These are phyloP conservation scores for Nomia melanderi DNA, from an alignment of 1,140 invertebrate genomes.

Conservation along the genomic window DNA sequence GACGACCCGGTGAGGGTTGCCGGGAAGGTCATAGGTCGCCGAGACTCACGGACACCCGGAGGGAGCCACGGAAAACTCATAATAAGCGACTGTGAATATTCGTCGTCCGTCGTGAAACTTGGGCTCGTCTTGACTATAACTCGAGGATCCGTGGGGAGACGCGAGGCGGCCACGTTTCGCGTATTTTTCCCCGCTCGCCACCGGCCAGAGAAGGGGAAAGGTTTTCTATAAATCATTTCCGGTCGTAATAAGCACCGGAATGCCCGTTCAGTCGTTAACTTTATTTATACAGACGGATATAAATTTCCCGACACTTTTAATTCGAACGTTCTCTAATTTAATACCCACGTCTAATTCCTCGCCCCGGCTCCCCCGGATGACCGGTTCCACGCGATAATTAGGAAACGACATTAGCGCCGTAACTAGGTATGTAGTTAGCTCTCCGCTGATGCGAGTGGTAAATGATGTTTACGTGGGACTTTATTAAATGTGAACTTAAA, in stretches of 20 bases:
- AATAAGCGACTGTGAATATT: constrained; percentile 56
- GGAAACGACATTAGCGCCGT: too few relatives aligned
- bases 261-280: constrained; percentile 56
- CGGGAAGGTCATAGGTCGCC: constrained; percentile 24
- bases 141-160: constrained; percentile 32
- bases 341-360: constrained; percentile 49
- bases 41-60: constrained; percentile 8
- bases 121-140: constrained; percentile 29
- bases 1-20: constrained; percentile 11
- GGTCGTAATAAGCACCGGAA: constrained; percentile 39
- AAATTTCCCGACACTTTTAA: constrained; percentile 57
- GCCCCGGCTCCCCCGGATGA: background rate
- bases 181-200: constrained; percentile 16
- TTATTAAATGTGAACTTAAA: too few relatives aligned
- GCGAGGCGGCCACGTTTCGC: constrained; percentile 18
- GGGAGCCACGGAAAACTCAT: constrained; percentile 12
- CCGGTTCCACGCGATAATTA: background rate
- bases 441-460: too few relatives aligned
- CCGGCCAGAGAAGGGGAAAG: background rate
- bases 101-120: constrained; percentile 22
- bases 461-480: too few relatives aligned
- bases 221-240: constrained; percentile 60
- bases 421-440: too few relatives aligned
- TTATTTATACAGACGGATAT: constrained; percentile 50
- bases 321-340: constrained; percentile 58